Evolutionary conservation across 2,113 vertebrate genomes (phyloP).

Genomic region (Rissa tridactyla): DNA sequence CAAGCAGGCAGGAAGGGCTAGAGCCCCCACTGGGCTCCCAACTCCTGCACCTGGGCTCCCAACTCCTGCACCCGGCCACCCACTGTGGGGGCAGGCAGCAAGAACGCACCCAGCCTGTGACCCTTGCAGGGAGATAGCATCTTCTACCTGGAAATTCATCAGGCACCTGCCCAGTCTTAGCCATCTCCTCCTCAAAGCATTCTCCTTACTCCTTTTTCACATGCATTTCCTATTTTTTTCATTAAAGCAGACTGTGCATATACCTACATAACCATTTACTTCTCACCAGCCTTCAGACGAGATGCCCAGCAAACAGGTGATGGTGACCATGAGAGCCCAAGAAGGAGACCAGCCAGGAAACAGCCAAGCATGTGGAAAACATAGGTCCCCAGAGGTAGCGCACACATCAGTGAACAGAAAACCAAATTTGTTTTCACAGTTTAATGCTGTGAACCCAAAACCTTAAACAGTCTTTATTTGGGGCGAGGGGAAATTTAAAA

Average conservation of each 20-base stretch:
- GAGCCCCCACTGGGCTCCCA: fast-evolving
- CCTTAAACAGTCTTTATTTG: background rate
- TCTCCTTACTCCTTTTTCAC: background rate
- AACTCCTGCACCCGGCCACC: too few species aligned
- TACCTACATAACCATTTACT: fast-evolving
- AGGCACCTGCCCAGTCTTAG: background rate
- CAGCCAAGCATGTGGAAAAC: background rate
- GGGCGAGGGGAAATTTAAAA: background rate
- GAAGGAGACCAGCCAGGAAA: background rate
- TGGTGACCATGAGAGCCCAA: background rate
- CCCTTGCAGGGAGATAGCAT: fast-evolving
- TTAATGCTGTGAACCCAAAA: background rate
- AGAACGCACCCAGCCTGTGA: background rate
- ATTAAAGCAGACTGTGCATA: background rate
- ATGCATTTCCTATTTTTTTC: background rate
- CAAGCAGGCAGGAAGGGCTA: background rate
- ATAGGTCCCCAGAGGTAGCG: background rate
- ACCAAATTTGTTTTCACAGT: background rate
- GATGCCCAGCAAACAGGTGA: background rate
- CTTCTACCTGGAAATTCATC: background rate
- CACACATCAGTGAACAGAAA: background rate
- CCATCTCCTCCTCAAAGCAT: background rate
- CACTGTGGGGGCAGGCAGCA: background rate
- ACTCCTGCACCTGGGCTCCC: too few species aligned
- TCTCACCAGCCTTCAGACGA: background rate